A percentile compares a stretch with the other conserved stretches of the same genome.
These are phyloP conservation scores for Hapalemur alaotrensis DNA, from an alignment of 2,797 vertebrate species.

Conservation along the genomic window DNA sequence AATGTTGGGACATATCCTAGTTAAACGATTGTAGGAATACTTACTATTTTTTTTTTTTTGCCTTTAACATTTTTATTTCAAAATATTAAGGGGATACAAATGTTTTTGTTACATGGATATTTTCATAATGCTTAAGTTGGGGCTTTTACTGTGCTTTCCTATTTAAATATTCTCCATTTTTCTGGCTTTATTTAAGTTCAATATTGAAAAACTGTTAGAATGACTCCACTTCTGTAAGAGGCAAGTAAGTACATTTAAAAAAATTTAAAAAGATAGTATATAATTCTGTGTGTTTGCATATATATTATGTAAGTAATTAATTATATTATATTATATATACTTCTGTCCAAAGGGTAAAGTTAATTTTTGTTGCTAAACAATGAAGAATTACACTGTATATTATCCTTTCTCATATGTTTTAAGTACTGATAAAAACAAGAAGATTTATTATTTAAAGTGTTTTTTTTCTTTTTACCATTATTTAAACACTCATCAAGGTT, in stretches of 20 bases:
- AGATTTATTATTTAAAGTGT: not conserved
- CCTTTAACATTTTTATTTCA: too few relatives aligned
- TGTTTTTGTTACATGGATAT: not conserved
- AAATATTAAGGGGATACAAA: not conserved
- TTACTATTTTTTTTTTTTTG: too few relatives aligned
- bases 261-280: not conserved
- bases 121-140: not conserved
- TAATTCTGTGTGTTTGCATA: not conserved
- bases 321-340: not conserved
- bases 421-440: not conserved
- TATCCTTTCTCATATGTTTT: not conserved
- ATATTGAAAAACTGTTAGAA: not conserved
- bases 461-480: not conserved
- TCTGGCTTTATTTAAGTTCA: not conserved
- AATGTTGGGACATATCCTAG: not conserved
- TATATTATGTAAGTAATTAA: not conserved
- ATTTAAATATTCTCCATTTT: not conserved
- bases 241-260: fast-evolving
- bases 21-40: not conserved
- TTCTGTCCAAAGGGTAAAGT: not conserved
- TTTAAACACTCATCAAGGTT: not conserved
- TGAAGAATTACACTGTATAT: not conserved
- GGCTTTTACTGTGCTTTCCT: not conserved
- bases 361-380: not conserved
- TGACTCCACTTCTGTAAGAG: not conserved